Conservation (phyloP, 2,797 vertebrate species). For the Arrhamphus sclerolepis region DNA sequence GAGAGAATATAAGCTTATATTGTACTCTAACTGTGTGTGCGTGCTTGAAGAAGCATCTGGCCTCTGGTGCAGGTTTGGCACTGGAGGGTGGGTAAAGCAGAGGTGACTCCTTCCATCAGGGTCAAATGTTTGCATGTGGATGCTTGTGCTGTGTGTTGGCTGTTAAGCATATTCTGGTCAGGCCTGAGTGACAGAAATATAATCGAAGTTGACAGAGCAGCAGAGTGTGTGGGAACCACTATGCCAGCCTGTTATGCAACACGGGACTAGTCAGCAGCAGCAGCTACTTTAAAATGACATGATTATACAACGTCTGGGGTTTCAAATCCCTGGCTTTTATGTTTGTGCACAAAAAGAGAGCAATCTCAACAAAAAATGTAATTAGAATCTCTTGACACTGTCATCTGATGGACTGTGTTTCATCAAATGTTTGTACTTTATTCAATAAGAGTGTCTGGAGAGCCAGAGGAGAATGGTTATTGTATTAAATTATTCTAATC, state of each 20-base stretch:
- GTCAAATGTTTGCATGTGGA: slow-evolving; percentile 9
- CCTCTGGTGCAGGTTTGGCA: background rate
- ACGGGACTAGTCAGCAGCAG: slow-evolving; percentile 21
- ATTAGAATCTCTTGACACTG: slow-evolving; percentile 66
- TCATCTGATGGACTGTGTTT: slow-evolving; percentile 46
- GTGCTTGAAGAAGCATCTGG: background rate
- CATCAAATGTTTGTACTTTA: slow-evolving; percentile 58
- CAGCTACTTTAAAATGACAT: slow-evolving; percentile 35
- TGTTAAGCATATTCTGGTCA: slow-evolving; percentile 26
- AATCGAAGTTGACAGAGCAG: slow-evolving; percentile 45
- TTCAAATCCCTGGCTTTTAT: slow-evolving; percentile 22
- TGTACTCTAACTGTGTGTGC: background rate
- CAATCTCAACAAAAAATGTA: slow-evolving; percentile 44
- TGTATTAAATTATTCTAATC: slow-evolving; percentile 70
- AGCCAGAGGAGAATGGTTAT: slow-evolving; percentile 48
- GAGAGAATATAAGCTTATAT: no score
- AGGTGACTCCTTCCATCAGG: slow-evolving; percentile 1
- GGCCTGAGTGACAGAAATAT: slow-evolving; percentile 38
- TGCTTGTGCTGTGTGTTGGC: slow-evolving; percentile 7
- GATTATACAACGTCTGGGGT: background rate
- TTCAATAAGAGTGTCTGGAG: slow-evolving; percentile 41
- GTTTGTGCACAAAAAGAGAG: slow-evolving; percentile 11
- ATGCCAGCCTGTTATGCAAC: slow-evolving; percentile 34
- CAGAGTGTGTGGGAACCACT: slow-evolving; percentile 10
- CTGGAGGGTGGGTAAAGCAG: background rate